Conservation (phyloP, 2,113 vertebrate genomes). For the Corythornis madagascariensis region DNA sequence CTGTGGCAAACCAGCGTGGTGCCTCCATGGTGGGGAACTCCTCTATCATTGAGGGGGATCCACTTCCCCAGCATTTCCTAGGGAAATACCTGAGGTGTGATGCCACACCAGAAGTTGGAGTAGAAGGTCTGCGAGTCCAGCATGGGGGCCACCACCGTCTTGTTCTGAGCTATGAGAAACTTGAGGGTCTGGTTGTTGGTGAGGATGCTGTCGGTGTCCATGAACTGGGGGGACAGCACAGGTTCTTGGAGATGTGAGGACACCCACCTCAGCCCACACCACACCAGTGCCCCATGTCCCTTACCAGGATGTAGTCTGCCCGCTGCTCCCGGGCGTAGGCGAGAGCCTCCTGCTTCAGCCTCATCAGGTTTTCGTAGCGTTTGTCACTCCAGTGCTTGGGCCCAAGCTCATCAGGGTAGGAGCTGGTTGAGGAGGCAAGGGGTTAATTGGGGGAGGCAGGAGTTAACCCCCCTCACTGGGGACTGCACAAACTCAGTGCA, state of each 20-base stretch:
- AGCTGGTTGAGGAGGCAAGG: constrained; percentile 68
- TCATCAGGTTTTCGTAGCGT: constrained; percentile 93
- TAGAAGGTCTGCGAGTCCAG: constrained; percentile 93
- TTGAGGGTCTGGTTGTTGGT: constrained; percentile 89
- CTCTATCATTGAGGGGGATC: not conserved
- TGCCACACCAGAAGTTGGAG: constrained; percentile 99
- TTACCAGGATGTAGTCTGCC: constrained; percentile 93
- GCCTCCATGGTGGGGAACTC: not conserved
- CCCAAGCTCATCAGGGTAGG: constrained; percentile 87
- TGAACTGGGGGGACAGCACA: constrained; percentile 74
- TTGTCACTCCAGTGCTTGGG: constrained; percentile 93
- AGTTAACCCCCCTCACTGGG: not conserved
- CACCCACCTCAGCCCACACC: not conserved
- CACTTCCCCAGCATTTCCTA: not conserved
- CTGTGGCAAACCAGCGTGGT: constrained; percentile 34
- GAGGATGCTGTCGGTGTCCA: constrained; percentile 93
- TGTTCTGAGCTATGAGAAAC: constrained; percentile 85
- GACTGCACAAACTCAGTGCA: not conserved
- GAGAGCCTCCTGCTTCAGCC: constrained; percentile 90
- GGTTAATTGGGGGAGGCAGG: not conserved
- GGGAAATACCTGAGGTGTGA: constrained; percentile 89
- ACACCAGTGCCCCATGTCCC: not conserved
- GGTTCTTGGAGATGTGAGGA: fast-evolving
- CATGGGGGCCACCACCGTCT: constrained; percentile 92
- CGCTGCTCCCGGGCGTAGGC: constrained; percentile 84